Evolutionary conservation across 1,140 invertebrate species (phyloP), one percentile per base, ranked within the genome.

Genomic region (Caenorhabditis brenneri): DNA sequence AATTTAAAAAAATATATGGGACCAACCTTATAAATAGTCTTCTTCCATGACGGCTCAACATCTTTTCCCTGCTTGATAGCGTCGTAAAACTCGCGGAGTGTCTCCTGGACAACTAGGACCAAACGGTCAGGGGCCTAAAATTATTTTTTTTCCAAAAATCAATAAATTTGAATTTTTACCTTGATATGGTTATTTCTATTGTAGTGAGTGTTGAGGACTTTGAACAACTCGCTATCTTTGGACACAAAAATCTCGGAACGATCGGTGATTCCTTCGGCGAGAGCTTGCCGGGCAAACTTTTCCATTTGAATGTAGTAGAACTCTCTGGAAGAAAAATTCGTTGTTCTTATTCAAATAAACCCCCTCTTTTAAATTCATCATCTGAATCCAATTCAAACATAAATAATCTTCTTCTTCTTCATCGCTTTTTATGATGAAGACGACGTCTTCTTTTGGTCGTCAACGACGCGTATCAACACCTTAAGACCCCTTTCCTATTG

Each of bases 251-350:
- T 93, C 89, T 99, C 96, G 84, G 99, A 96, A 31, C 94, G 93
- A 90, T 94, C 94, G 92, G 97, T 96, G 86, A 97, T 93, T 69
- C 97, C 97, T 93, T 99, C 97, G 86, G 95, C 96, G 87, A 99
- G 94, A 39, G 96, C 95, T 92, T 99, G 96, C 88, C 97, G 94
- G 80, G 97, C 97, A 92, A 97, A 99, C 92, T 99, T 99, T 93
- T 99, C 98, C 97, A 99, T 99, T 93, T 99, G 97, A 91, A 99
- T 99, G 93, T 99, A 99, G 93, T 97, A 99, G 93, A 99, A 99
- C 93, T 99, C 97, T 92, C 97, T 99, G 94, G 58, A 94, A 88
- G 16, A 51, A 39, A 36, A n/a, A 27, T 12, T 5, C 36, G 0
- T 36, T 10, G 15, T 36, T 27, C 24, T 27, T 27, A 55, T 24